Evolutionary conservation across 23 tunicate genomes (phyloP).

Genomic region (Trididemnum miniatum): DNA sequence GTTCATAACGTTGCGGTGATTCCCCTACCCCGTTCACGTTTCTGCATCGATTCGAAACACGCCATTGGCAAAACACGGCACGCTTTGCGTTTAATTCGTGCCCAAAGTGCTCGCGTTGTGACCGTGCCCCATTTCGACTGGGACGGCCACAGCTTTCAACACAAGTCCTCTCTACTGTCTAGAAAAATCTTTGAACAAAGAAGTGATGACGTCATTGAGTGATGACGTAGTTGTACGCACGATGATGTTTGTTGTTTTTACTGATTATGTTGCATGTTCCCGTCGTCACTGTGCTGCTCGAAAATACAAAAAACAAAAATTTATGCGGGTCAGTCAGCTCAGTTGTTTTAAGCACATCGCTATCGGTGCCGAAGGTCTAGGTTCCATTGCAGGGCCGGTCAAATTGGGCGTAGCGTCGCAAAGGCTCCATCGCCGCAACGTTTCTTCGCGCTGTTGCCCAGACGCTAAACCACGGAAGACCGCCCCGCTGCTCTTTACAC

Average conservation of each 20-base stretch:
- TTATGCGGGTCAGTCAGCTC: no score
- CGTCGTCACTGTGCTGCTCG: slow-evolving; percentile 15
- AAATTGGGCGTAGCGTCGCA: no score
- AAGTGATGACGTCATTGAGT: slow-evolving; percentile 78
- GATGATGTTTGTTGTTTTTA: not conserved
- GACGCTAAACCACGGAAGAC: no score
- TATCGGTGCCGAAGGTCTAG: no score
- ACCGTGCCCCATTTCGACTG: slow-evolving; percentile 94
- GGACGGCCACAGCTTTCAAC: slow-evolving; percentile 57
- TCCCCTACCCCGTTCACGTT: slow-evolving; percentile 87
- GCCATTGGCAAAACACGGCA: slow-evolving; percentile 89
- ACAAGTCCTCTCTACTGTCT: slow-evolving; percentile 41
- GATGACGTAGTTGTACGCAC: not conserved
- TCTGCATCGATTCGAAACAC: slow-evolving; percentile 83
- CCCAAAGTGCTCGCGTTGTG: slow-evolving; percentile 94
- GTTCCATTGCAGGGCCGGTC: no score
- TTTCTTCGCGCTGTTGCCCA: no score
- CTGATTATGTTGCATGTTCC: not conserved
- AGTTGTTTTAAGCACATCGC: no score
- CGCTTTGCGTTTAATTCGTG: slow-evolving; percentile 78
- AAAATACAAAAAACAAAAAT: not conserved
- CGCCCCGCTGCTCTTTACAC: no score
- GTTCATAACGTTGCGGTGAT: slow-evolving; percentile 87
- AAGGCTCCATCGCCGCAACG: no score
- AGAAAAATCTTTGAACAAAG: slow-evolving; percentile 75